Percentiles rank a stretch among this genome's conserved stretches.
phyloP scores from a whole-genome alignment of 2,888 invertebrate species.

The Drosophila maculinotata region DNA sequence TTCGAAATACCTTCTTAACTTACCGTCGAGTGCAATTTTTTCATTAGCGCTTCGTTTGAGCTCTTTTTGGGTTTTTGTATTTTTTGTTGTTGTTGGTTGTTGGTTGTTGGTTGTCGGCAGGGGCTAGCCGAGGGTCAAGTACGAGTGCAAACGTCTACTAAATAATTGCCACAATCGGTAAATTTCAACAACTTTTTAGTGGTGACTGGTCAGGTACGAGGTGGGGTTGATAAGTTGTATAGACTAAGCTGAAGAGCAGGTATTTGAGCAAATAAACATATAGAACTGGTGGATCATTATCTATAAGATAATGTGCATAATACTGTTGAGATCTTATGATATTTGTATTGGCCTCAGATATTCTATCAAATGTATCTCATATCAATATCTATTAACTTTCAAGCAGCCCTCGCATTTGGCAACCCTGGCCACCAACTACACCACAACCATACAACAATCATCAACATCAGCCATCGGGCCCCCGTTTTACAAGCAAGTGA shows the following conservation, averaged over 20 bases:
- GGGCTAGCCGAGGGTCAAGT: slow-evolving; percentile 50
- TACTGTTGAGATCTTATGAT: too few species aligned
- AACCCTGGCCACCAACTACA: slow-evolving; percentile 21
- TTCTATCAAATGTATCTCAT: neutral
- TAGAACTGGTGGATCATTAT: neutral
- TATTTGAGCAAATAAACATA: neutral
- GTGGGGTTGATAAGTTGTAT: slow-evolving; percentile 5
- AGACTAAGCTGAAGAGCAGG: neutral
- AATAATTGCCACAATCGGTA: slow-evolving; percentile 71
- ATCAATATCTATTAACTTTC: neutral
- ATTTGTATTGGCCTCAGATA: too few species aligned
- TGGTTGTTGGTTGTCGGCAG: slow-evolving; percentile 12
- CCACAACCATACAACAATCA: slow-evolving; percentile 24
- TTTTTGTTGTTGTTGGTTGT: slow-evolving; percentile 9
- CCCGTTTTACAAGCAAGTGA: slow-evolving; percentile 49
- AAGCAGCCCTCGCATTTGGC: slow-evolving; percentile 48
- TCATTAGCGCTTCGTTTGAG: slow-evolving; percentile 65
- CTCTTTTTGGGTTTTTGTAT: slow-evolving; percentile 28
- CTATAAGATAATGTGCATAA: too few species aligned
- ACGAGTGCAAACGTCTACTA: slow-evolving; percentile 56
- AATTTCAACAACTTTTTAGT: slow-evolving; percentile 75
- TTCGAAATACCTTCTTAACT: slow-evolving; percentile 69
- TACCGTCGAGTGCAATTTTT: slow-evolving; percentile 67
- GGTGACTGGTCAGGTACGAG: slow-evolving; percentile 42
- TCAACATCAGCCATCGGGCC: slow-evolving; percentile 42